Evolutionary conservation across 2,113 vertebrate genomes (phyloP), one percentile per base, ranked within the genome.

Genomic region (Scophthalmus maximus): DNA sequence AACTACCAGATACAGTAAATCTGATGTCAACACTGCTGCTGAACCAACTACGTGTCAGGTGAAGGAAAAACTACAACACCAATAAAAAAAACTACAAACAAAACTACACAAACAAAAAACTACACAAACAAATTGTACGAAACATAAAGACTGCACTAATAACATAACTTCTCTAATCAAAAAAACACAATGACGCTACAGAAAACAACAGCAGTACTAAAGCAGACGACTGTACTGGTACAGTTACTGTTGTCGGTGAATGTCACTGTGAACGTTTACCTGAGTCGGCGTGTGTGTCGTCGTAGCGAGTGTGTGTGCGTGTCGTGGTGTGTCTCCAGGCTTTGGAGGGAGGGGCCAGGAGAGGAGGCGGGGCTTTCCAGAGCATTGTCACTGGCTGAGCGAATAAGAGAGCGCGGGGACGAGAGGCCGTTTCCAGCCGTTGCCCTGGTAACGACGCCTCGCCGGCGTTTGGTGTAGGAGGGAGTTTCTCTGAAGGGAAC

Each of bases 401-500:
- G 96, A 89, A 98, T 96, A 65, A 98, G 93, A 60, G 96, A 87
- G 40, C 96, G 96, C 0, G 96, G 96, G 1, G 97, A 96, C 0
- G 95, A 93, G 72, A 96, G 85, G 30, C 94, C 90, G 0, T 95
- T 95, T 1, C 93, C 82, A 0, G 92, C 93, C 0, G 93, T 70
- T 18, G 94, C 51, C 46, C 95, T 91, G 58, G 51, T 17, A 26
- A 55, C n/a, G 12, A 83, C 90, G n/a, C 15, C 22, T 12, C 90
- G 62, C 8, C 96, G 93, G 27, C 97, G 93, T 88, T 96, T 96
- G 0, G 96, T 96, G 76, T 98, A 98, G 89, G 95, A 96, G n/a
- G 97, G 97, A 5, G 95, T 97, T 74, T 99, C 97, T 91, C 96
- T 93, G 91, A 98, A 98, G 92, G 97, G 97, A 89, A 98, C 96